Percentiles rank a stretch among this genome's conserved stretches.
These are phyloP conservation scores for Pteria penguin DNA, from an alignment of 2,888 invertebrate species.

Conservation along the genomic window DNA sequence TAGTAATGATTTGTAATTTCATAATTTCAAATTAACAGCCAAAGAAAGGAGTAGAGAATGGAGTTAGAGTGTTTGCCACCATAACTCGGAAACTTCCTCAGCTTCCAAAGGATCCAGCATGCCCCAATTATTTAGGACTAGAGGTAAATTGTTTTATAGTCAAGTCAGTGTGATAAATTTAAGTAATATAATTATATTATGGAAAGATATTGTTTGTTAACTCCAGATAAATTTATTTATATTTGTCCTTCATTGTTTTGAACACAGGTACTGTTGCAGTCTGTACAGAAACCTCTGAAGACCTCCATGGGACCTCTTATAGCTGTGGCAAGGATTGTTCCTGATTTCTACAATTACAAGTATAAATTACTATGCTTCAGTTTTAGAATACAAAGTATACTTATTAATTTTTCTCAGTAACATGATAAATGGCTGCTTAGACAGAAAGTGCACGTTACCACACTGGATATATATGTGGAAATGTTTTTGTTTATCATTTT, in stretches of 20 bases:
- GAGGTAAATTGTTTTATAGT: conserved; percentile 60
- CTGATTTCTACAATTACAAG: conserved; percentile 76
- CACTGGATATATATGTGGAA: no score
- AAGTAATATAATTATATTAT: no score
- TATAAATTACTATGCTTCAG: no score
- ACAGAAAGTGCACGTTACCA: background rate
- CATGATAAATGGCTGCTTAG: no score
- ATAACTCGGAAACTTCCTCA: conserved; percentile 66
- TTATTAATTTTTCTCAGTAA: background rate
- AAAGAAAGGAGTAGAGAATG: conserved; percentile 59
- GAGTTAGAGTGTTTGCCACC: conserved; percentile 68
- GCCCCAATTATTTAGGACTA: conserved; percentile 71
- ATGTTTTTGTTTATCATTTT: no score
- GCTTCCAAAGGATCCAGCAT: conserved; percentile 67
- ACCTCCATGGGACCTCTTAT: conserved; percentile 71
- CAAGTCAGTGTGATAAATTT: background rate
- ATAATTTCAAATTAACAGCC: conserved; percentile 70
- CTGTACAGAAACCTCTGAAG: conserved; percentile 63
- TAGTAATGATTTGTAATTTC: no score
- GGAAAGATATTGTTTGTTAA: no score
- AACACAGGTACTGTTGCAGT: conserved; percentile 61
- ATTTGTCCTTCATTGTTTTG: conserved; percentile 16
- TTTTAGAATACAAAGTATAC: no score
- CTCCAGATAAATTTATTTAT: no score
- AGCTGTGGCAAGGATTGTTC: conserved; percentile 76